These are phyloP conservation scores for Lepisosteus oculatus DNA, from an alignment of 2,113 vertebrate species.

Conservation along the genomic window DNA sequence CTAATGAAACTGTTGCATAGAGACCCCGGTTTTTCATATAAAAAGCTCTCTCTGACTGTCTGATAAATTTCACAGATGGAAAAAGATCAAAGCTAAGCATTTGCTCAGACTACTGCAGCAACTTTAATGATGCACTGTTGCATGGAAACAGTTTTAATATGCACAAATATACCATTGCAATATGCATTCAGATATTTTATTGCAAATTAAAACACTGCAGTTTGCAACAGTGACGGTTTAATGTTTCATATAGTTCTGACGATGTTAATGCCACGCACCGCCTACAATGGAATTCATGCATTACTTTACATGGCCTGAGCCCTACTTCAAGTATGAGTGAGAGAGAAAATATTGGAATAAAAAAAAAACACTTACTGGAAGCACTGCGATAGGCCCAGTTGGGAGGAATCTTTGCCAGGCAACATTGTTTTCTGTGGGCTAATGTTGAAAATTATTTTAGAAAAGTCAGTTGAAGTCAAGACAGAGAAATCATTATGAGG, in stretches of 20 bases:
- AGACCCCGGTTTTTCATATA: neutral
- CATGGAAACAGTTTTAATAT: slow-evolving; percentile 15
- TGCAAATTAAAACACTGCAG: neutral
- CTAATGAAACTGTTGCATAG: neutral
- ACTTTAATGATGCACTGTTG: slow-evolving; percentile 5
- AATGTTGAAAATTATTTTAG: slow-evolving; percentile 11
- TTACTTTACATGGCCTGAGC: neutral
- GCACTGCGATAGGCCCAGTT: slow-evolving; percentile 88
- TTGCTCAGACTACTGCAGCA: neutral
- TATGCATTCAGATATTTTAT: neutral
- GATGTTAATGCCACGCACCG: too few species aligned
- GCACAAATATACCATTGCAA: slow-evolving; percentile 9
- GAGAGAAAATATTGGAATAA: neutral
- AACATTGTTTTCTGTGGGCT: slow-evolving; percentile 94
- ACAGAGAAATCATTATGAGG: neutral
- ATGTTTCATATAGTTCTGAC: too few species aligned
- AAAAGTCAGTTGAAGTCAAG: neutral
- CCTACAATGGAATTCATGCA: too few species aligned
- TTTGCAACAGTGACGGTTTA: too few species aligned
- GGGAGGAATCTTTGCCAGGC: slow-evolving; percentile 98
- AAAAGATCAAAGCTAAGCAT: slow-evolving; percentile 5
- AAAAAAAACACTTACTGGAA: slow-evolving; percentile 75
- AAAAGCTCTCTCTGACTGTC: neutral
- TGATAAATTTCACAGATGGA: slow-evolving; percentile 11
- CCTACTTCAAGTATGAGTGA: neutral